Evolutionary conservation across 1,140 invertebrate species (phyloP).

Genomic region (Conus ventricosus): DNA sequence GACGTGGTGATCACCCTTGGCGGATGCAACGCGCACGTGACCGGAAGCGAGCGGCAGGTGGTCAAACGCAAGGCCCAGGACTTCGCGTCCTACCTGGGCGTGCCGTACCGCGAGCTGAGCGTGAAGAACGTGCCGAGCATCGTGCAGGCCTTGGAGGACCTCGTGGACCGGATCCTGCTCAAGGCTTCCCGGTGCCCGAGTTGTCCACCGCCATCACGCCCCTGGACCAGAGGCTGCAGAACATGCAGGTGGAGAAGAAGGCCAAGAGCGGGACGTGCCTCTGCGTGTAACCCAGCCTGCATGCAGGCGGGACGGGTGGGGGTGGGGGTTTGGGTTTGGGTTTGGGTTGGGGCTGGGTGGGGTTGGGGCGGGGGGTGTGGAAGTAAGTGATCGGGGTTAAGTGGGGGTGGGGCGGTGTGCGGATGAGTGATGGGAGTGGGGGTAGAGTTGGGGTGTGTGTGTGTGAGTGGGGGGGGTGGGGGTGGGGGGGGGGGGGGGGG

Average conservation of each 20-base stretch:
- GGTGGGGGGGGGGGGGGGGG: no score
- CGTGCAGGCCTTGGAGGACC: constrained; percentile 13
- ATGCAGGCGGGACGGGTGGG: no score
- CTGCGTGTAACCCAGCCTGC: neutral
- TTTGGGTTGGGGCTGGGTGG: no score
- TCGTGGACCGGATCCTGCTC: constrained; percentile 25
- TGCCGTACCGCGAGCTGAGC: constrained; percentile 30
- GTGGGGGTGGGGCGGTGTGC: no score
- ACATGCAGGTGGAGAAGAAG: neutral
- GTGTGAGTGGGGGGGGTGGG: no score
- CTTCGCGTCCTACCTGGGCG: constrained; percentile 3
- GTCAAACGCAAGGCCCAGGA: neutral
- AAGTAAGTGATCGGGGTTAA: no score
- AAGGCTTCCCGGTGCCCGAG: constrained; percentile 3
- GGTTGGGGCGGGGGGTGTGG: no score
- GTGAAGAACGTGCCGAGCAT: neutral
- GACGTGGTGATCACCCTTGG: constrained; percentile 9
- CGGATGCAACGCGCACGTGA: constrained; percentile 24
- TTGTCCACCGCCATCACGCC: constrained; percentile 29
- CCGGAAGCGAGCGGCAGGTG: constrained; percentile 21
- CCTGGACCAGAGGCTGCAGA: constrained; percentile 8
- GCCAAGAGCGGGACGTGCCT: neutral
- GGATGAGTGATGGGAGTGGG: no score
- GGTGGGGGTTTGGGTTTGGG: no score
- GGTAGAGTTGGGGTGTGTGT: no score